Evolutionary conservation across 2,113 vertebrate genomes (phyloP).

Genomic region (Parus major): DNA sequence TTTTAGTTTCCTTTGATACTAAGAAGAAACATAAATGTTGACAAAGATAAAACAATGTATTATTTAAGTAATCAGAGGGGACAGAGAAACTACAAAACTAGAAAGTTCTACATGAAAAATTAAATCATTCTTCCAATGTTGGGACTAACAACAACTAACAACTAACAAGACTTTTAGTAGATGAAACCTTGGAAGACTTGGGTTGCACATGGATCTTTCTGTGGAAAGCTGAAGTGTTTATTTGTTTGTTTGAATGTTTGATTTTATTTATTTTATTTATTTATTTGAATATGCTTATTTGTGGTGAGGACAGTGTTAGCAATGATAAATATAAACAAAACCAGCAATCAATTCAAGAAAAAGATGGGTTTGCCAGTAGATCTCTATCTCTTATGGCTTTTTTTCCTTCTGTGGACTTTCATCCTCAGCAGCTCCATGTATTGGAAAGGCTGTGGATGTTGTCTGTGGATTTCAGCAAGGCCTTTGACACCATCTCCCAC

Average conservation of each 20-base stretch:
- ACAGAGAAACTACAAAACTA: neutral
- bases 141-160: no score
- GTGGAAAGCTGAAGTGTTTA: neutral
- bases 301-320: neutral
- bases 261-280: no score
- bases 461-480: no score
- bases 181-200: neutral
- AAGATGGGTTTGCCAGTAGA: neutral
- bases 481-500: no score
- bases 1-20: neutral
- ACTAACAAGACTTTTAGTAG: neutral
- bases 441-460: no score
- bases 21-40: neutral
- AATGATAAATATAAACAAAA: neutral
- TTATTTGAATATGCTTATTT: neutral
- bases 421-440: neutral
- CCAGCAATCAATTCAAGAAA: neutral
- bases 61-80: neutral
- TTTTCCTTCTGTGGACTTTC: neutral
- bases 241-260: no score
- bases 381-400: neutral
- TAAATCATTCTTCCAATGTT: neutral
- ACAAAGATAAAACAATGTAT: neutral
- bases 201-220: neutral
- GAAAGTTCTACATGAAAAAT: neutral